A percentile compares a stretch with the other conserved stretches of the same genome.
phyloP scores from a whole-genome alignment of 2,113 vertebrate species.

The Diadophis punctatus region DNA sequence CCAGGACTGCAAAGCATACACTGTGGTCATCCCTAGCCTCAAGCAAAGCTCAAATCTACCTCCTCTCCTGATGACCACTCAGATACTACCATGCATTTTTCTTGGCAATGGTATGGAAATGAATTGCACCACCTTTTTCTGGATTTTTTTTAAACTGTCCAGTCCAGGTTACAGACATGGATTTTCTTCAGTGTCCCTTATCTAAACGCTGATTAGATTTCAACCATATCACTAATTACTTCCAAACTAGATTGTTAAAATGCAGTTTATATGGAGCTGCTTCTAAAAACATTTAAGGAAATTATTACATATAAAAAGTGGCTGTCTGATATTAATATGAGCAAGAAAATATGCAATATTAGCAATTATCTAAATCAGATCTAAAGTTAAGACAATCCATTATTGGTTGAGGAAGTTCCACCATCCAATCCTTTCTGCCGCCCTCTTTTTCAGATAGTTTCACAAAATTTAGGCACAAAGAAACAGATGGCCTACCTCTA shows the following conservation, averaged over 20 bases:
- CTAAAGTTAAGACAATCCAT: neutral
- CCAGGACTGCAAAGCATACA: neutral
- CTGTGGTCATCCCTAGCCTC: neutral
- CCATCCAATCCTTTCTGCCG: neutral
- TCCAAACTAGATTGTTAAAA: neutral
- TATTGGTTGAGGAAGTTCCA: neutral
- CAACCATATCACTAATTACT: neutral
- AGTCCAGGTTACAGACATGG: neutral
- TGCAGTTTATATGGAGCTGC: neutral
- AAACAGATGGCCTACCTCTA: neutral
- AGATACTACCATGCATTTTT: neutral
- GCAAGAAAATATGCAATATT: neutral
- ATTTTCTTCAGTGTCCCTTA: neutral
- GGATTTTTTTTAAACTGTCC: neutral
- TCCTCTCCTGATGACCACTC: neutral
- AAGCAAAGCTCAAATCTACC: neutral
- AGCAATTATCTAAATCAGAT: neutral
- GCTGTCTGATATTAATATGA: neutral
- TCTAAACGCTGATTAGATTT: neutral
- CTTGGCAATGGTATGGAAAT: neutral
- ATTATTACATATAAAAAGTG: neutral
- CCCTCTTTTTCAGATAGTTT: neutral
- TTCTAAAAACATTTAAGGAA: neutral
- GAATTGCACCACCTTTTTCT: neutral
- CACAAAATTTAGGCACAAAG: neutral